phyloP scores from a whole-genome alignment of 2,888 invertebrate species.

The Scaptomyza flava region DNA sequence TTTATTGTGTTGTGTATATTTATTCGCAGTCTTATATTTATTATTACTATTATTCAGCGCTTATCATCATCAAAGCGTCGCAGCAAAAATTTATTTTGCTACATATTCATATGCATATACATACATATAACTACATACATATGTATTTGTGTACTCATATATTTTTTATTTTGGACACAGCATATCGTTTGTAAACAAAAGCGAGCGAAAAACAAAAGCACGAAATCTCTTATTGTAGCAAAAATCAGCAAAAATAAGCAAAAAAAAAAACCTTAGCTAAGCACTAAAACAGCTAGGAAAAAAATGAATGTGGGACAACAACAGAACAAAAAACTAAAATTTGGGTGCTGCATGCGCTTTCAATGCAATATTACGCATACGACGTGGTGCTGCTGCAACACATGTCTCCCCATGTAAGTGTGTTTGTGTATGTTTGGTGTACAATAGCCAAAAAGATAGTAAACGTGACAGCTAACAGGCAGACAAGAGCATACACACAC shows the following conservation, averaged over 20 bases:
- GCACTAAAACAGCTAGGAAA: slow-evolving; percentile 43
- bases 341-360: slow-evolving; percentile 47
- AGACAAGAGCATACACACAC: slow-evolving; percentile 45
- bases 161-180: slow-evolving; percentile 31
- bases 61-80: slow-evolving; percentile 50
- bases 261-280: slow-evolving; percentile 42
- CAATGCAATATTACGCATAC: slow-evolving; percentile 78
- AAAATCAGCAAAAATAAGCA: slow-evolving; percentile 43
- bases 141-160: slow-evolving; percentile 5
- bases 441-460: slow-evolving; percentile 67
- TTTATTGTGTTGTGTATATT: slow-evolving; percentile 33
- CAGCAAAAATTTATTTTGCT: slow-evolving; percentile 63
- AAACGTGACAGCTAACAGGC: slow-evolving; percentile 69
- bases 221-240: slow-evolving; percentile 31
- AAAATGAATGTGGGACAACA: slow-evolving; percentile 13
- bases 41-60: slow-evolving; percentile 36
- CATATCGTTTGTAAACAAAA: slow-evolving; percentile 62
- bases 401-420: slow-evolving; percentile 26
- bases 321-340: slow-evolving; percentile 27
- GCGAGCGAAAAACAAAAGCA: slow-evolving; percentile 50
- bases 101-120: slow-evolving; percentile 20
- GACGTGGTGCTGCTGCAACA: slow-evolving; percentile 52
- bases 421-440: slow-evolving; percentile 34
- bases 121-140: slow-evolving; percentile 14
- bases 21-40: slow-evolving; percentile 28